Evolutionary conservation across 1,140 invertebrate species (phyloP).

Genomic region (Rhysida immarginata): DNA sequence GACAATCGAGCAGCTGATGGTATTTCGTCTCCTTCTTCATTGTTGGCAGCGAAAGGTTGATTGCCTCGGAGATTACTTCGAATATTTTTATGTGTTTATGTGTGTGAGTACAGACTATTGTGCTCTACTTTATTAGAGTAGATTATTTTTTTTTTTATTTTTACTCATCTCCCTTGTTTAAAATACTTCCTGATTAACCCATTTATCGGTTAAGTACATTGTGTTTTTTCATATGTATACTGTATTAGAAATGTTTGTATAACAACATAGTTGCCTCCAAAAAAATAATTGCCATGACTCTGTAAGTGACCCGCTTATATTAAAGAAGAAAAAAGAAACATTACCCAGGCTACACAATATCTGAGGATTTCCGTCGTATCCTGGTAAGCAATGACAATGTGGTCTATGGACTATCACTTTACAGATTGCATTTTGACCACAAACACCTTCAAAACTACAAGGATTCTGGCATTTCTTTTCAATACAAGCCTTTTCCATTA

Average conservation of each 20-base stretch:
- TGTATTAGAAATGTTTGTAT: background rate
- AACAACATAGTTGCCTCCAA: background rate
- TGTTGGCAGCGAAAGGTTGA: no score
- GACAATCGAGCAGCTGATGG: no score
- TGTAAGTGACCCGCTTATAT: no score
- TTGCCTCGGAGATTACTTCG: no score
- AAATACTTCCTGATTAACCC: no score
- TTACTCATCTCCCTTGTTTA: no score
- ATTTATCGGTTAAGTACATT: background rate
- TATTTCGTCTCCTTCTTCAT: no score
- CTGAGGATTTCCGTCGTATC: slow-evolving; percentile 62
- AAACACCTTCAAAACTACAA: slow-evolving; percentile 67
- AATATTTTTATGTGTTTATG: no score
- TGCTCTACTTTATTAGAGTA: no score
- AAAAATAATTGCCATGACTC: no score
- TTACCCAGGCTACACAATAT: slow-evolving; percentile 57
- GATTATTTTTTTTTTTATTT: no score
- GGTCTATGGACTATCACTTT: slow-evolving; percentile 62
- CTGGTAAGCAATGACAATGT: slow-evolving; percentile 69
- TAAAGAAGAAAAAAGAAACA: background rate
- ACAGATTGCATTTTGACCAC: slow-evolving; percentile 76
- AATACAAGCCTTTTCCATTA: slow-evolving; percentile 76
- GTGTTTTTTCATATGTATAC: background rate
- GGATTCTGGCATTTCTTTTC: slow-evolving; percentile 73
- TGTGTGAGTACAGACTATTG: no score